Conservation (phyloP, 2,113 vertebrate genomes). For the Ramphastos sulfuratus region DNA sequence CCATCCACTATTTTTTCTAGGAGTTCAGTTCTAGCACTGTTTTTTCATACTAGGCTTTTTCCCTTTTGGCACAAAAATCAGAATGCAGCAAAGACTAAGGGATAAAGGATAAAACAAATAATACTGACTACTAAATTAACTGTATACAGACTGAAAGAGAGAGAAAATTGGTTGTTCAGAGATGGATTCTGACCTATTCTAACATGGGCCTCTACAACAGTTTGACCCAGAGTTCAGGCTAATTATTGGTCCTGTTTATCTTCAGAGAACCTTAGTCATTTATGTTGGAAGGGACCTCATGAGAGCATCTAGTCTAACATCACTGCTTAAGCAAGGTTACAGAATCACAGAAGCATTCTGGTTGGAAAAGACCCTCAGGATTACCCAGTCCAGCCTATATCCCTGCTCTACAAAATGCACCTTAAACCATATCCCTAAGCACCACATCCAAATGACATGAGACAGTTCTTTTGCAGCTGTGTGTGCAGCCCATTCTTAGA, state of each 20-base stretch:
- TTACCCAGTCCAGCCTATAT: neutral
- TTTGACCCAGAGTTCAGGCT: neutral
- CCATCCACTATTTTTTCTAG: neutral
- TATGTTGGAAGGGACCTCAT: no score
- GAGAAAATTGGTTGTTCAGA: neutral
- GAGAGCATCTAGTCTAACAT: no score
- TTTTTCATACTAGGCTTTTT: conserved; percentile 11
- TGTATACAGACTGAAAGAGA: neutral
- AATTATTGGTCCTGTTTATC: neutral
- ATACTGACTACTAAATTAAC: conserved; percentile 59
- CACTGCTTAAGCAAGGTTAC: no score
- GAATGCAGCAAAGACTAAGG: conserved; percentile 45
- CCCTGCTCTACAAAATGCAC: no score
- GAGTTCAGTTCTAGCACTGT: neutral
- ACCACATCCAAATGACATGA: neutral
- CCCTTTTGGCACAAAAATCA: conserved; percentile 20
- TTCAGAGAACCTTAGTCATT: neutral
- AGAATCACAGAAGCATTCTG: neutral
- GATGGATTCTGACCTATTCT: neutral
- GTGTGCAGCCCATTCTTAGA: neutral
- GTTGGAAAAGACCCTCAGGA: neutral
- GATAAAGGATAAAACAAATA: conserved; percentile 64
- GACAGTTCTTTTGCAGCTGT: neutral
- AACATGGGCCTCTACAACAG: neutral
- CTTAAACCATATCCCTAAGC: no score